Conservation (phyloP, 2,888 invertebrate genomes). For the Pristionchus maxplancki region DNA sequence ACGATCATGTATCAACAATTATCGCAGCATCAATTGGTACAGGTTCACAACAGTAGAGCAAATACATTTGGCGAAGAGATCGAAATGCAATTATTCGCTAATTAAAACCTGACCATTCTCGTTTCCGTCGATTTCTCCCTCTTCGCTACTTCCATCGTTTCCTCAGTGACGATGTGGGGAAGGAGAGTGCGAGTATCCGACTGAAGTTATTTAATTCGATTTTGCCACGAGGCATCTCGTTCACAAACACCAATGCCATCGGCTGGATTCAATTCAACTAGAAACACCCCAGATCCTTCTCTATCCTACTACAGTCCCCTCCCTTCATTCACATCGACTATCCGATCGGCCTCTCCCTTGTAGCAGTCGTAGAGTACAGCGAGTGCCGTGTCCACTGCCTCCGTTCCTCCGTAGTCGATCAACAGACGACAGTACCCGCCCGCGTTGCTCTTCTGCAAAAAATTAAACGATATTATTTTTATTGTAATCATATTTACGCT, state of each 20-base stretch:
- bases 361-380: slow-evolving; percentile 4
- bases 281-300: background rate
- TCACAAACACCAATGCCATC: background rate
- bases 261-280: background rate
- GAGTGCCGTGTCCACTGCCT: slow-evolving; percentile 24
- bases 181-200: slow-evolving; percentile 12
- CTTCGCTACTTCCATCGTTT: slow-evolving; percentile 43
- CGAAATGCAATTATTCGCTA: too few species aligned
- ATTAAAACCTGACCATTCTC: slow-evolving; percentile 25
- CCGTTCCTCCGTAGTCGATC: slow-evolving; percentile 37
- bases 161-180: slow-evolving; percentile 30
- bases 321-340: background rate
- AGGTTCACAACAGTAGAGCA: too few species aligned
- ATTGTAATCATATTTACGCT: too few species aligned
- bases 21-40: background rate
- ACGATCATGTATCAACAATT: too few species aligned
- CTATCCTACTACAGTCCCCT: background rate
- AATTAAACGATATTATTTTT: background rate
- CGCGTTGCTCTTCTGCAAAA: slow-evolving; percentile 26
- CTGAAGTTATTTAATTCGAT: background rate
- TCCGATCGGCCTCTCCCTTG: background rate
- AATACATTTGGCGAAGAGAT: too few species aligned
- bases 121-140: background rate
- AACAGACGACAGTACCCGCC: slow-evolving; percentile 41
- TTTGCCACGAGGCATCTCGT: background rate